Conservation (phyloP, 2,888 invertebrate species). For the Trachelus iudaicus region DNA sequence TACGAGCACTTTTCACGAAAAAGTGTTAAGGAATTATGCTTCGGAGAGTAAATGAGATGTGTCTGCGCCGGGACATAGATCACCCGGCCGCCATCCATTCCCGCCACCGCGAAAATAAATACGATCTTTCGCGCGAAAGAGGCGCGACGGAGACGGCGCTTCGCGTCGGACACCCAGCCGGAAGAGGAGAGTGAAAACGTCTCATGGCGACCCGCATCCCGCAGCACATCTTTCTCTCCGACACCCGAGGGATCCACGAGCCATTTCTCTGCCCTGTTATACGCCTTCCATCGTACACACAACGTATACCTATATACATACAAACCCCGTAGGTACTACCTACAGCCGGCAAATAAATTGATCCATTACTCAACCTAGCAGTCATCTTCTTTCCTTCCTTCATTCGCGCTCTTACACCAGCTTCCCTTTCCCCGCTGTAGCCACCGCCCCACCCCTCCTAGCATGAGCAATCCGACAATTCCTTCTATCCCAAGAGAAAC, state of each 20-base stretch:
- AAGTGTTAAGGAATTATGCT: constrained; percentile 70
- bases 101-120: constrained; percentile 57
- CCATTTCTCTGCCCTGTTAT: constrained; percentile 54
- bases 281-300: neutral
- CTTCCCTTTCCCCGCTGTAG: neutral
- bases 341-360: constrained; percentile 60
- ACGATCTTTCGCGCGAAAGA: constrained; percentile 46
- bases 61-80: constrained; percentile 59
- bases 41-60: constrained; percentile 69
- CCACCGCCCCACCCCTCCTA: neutral
- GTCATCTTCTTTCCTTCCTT: constrained; percentile 51
- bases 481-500: neutral
- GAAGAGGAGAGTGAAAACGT: constrained; percentile 37
- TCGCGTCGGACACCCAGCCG: neutral
- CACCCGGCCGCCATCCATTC: constrained; percentile 40
- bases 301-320: constrained; percentile 42
- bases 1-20: constrained; percentile 60
- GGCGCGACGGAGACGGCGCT: constrained; percentile 18
- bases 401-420: constrained; percentile 4
- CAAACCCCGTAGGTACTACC: constrained; percentile 41
- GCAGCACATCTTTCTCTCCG: constrained; percentile 58
- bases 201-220: constrained; percentile 53
- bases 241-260: constrained; percentile 54
- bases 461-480: neutral
- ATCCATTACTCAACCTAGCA: constrained; percentile 62